Conservation (phyloP, 2,797 vertebrate genomes). For the Gadopsis bispinosus region DNA sequence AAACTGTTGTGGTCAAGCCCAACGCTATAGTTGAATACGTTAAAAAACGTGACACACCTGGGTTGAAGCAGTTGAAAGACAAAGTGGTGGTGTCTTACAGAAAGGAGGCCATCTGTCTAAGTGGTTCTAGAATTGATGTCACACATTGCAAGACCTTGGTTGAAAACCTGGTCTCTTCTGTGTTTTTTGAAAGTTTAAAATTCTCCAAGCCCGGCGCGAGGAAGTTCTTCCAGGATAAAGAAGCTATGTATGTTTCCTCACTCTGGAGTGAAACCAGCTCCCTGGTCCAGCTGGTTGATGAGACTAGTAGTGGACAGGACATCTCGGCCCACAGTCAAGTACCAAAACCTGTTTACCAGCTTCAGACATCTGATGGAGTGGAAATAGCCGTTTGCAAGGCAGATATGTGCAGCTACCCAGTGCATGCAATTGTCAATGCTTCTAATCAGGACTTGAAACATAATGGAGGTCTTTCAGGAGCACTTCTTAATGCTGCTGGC, state of each 20-base stretch:
- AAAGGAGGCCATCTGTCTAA: constrained; percentile 80
- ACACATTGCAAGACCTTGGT: constrained; percentile 49
- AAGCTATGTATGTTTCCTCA: constrained; percentile 53
- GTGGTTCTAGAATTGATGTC: constrained; percentile 82
- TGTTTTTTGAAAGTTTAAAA: constrained; percentile 68
- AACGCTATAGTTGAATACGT: constrained; percentile 80
- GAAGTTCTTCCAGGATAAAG: constrained; percentile 83
- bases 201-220: constrained; percentile 84
- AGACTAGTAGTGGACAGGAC: background rate
- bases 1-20: constrained; percentile 66
- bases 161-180: constrained; percentile 63
- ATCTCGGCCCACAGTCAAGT: background rate
- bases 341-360: constrained; percentile 36
- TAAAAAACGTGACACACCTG: constrained; percentile 59
- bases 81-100: constrained; percentile 71
- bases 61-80: constrained; percentile 53
- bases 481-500: constrained; percentile 85
- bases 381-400: constrained; percentile 81
- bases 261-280: constrained; percentile 75
- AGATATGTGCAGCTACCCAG: constrained; percentile 83
- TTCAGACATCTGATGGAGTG: constrained; percentile 76
- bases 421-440: constrained; percentile 86
- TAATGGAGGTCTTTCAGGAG: constrained; percentile 76
- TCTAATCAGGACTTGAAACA: constrained; percentile 79
- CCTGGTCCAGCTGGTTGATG: constrained; percentile 83